A percentile compares a stretch with the other conserved stretches of the same genome.
Conservation (phyloP, 2,888 invertebrate genomes). For the Lydus trimaculatus region DNA sequence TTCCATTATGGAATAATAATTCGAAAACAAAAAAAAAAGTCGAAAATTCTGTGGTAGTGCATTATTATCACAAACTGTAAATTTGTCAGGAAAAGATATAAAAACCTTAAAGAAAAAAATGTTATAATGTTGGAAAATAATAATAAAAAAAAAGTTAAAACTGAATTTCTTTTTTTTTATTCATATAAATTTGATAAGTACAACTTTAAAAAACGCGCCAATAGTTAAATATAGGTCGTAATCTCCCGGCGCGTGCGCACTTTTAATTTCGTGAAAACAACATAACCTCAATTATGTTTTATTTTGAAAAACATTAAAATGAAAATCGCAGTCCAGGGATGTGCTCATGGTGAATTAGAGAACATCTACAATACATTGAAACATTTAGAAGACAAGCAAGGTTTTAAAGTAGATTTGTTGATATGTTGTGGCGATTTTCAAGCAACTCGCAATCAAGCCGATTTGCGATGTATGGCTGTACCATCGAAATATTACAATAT, state of each 20-base stretch:
- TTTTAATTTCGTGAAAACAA: background rate
- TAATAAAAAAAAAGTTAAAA: background rate
- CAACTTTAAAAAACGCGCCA: background rate
- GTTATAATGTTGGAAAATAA: background rate
- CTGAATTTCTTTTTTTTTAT: background rate
- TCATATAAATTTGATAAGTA: background rate
- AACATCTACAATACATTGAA: constrained; percentile 89
- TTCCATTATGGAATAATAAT: background rate
- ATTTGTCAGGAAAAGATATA: background rate
- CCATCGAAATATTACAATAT: constrained; percentile 89
- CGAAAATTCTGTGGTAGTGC: background rate
- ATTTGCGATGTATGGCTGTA: constrained; percentile 94
- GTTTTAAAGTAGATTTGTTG: constrained; percentile 85
- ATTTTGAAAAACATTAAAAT: constrained; percentile 61
- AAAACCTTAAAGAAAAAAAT: background rate
- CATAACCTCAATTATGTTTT: background rate
- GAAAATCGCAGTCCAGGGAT: constrained; percentile 96
- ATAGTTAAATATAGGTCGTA: background rate
- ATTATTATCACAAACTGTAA: no score
- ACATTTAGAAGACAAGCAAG: constrained; percentile 75
- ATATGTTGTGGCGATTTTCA: constrained; percentile 99
- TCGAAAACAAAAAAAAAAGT: background rate
- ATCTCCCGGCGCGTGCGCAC: background rate
- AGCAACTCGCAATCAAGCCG: constrained; percentile 87
- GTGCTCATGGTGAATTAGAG: constrained; percentile 97